Conservation (phyloP, 35 echinoderm and acorn worm genomes). For the Strongylocentrotus purpuratus region DNA sequence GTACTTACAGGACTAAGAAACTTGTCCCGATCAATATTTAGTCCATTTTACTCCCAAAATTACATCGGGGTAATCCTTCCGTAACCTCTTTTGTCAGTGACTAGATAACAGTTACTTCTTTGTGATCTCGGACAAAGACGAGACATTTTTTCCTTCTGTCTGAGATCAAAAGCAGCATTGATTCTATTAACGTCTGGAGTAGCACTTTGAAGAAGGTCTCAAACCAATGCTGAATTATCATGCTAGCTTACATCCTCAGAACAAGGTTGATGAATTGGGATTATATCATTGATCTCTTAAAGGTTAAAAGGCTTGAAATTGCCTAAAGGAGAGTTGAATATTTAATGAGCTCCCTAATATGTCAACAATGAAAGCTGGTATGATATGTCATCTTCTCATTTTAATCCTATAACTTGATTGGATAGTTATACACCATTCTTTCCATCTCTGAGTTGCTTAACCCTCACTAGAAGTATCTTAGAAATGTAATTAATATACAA, state of each 20-base stretch:
- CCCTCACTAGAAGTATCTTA: too few species aligned
- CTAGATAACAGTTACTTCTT: background rate
- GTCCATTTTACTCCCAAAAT: background rate
- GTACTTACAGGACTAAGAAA: background rate
- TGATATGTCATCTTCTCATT: background rate
- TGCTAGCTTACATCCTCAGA: background rate
- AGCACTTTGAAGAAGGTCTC: background rate
- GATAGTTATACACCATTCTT: too few species aligned
- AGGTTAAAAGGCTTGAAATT: conserved; percentile 11
- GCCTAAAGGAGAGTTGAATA: background rate
- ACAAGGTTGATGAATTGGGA: background rate
- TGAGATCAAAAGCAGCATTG: background rate
- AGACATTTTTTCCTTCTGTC: background rate
- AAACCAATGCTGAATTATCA: background rate
- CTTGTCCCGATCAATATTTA: background rate
- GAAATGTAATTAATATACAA: too few species aligned
- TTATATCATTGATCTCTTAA: background rate
- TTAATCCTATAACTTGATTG: background rate
- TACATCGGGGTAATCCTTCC: background rate
- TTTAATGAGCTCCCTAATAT: background rate
- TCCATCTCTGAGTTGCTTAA: too few species aligned
- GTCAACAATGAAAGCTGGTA: background rate
- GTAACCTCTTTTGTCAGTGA: background rate
- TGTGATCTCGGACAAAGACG: background rate
- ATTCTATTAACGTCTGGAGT: background rate